Conservation (phyloP, 2,113 vertebrate species). For the Varanus komodoensis region DNA sequence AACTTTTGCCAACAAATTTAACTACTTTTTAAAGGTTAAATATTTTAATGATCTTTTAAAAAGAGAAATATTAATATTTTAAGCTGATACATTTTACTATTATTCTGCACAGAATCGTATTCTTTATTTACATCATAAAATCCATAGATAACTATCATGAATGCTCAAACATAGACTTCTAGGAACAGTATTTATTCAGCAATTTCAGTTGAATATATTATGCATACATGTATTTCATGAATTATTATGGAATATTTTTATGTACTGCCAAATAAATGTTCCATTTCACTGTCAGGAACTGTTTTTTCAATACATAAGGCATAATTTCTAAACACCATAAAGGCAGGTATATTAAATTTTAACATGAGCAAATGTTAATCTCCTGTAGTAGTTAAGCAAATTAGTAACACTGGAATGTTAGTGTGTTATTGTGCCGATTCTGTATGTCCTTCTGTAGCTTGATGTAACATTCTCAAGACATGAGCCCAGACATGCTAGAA, state of each 20-base stretch:
- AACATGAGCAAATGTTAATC: neutral
- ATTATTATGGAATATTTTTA: constrained; percentile 1
- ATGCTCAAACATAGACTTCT: neutral
- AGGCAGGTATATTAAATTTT: neutral
- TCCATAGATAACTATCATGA: neutral
- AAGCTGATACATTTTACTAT: neutral
- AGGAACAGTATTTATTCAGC: constrained; percentile 3
- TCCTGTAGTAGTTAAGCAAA: neutral
- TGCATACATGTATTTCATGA: neutral
- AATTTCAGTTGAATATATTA: neutral
- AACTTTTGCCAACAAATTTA: neutral
- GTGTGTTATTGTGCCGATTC: neutral
- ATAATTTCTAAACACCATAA: neutral
- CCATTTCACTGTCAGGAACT: neutral
- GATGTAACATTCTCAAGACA: neutral
- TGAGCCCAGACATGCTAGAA: neutral
- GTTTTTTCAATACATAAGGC: neutral
- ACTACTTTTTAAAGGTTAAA: no score
- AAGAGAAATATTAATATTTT: neutral
- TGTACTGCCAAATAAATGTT: neutral
- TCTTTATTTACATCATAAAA: neutral
- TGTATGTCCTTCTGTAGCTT: neutral
- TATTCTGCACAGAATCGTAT: neutral
- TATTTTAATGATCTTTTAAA: no score
- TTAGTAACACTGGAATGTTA: neutral